Evolutionary conservation across 1,140 invertebrate genomes (phyloP).

Genomic region (Rhagoletis zephyria): DNA sequence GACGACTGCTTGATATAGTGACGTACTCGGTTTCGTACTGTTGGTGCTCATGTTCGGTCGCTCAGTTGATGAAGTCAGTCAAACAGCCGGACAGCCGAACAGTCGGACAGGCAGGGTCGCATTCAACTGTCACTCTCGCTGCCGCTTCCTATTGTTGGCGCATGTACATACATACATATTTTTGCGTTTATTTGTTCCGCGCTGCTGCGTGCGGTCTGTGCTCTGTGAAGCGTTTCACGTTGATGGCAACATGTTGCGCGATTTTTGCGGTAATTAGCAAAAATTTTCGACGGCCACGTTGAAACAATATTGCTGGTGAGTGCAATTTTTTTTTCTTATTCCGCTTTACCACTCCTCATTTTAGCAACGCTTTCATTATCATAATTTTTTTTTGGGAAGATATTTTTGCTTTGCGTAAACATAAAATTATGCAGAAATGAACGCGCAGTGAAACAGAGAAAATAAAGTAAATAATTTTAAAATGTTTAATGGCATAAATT

Average conservation of each 20-base stretch:
- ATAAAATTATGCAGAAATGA: slow-evolving; percentile 28
- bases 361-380: slow-evolving; percentile 1
- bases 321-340: not conserved
- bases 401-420: slow-evolving; percentile 12
- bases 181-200: not conserved
- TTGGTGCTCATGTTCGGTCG: too few relatives aligned
- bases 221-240: slow-evolving; percentile 20
- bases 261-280: slow-evolving; percentile 47
- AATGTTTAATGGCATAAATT: not conserved
- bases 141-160: not conserved
- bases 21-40: not conserved
- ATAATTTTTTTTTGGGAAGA: not conserved
- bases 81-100: not conserved
- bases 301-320: not conserved
- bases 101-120: not conserved
- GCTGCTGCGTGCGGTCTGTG: slow-evolving; percentile 11
- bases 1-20: not conserved
- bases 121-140: not conserved
- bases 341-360: not conserved
- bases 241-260: slow-evolving; percentile 46
- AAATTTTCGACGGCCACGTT: not conserved
- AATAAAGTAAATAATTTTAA: too few relatives aligned
- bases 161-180: too few relatives aligned
- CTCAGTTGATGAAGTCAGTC: not conserved
- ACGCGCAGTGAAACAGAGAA: too few relatives aligned